Base-by-base conservation (phyloP, 2,888 invertebrate genomes). In the Caenorhabditis wallacei region DNA sequence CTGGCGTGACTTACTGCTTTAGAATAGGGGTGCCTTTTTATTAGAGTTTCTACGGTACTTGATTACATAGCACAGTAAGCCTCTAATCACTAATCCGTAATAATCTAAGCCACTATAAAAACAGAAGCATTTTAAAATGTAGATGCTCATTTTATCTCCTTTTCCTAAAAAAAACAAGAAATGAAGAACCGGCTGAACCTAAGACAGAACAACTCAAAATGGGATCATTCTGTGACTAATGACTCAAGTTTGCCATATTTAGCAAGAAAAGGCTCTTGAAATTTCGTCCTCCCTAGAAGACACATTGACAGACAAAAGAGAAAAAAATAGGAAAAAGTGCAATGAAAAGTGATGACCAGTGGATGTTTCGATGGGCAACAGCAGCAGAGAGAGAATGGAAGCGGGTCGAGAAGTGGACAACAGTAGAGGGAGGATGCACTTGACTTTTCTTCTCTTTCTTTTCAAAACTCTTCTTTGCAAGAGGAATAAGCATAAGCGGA, bases 361-460 rank as follows among this genome's bases (percentile, higher is more conserved):
- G 63, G 59, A 63, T 63, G 63, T 63, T 63, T 63, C 63, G 63
- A 63, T 46, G 26, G 63, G 63, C 43, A 30, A 8, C 30, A 30
- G 30, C 8, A 30, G 30, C 30, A 63, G 22, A 63, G 46, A 48
- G 18, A 18, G 46, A 48, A 48, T 13, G 46, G 16, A 51, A 51
- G 66, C 66, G 66, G 53, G 53, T 66, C 66, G 66, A 66, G 66
- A 66, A 66, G 66, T 66, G 66, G 66, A 53, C 66, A 66, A 64
- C 64, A 46, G 48, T n/a, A 48, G 43, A 51, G 26, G 64, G 35
- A 46, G 51, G 64, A 66, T 66, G 48, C 66, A 66, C 66, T 66
- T 66, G 53, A 66, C 66, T 66, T 66, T 66, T 30, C 51, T 37
- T 66, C 35, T n/a, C 35, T 51, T 30, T 66, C 48, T 66, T 66